Conservation (phyloP, 2,113 vertebrate species). For the Sphaerodactylus townsendi region DNA sequence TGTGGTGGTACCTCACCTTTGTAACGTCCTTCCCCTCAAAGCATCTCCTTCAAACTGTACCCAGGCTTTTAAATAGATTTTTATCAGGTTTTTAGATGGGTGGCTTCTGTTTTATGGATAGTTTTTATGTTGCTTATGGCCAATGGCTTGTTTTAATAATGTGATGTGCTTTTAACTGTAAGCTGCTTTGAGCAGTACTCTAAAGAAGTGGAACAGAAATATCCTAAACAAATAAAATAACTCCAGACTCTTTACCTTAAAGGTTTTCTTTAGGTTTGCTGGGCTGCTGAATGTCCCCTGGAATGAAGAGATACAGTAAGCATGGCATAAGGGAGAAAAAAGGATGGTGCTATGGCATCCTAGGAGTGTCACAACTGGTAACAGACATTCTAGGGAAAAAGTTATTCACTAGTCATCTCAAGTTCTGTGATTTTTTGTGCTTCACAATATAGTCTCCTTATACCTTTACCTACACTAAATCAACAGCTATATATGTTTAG, state of each 20-base stretch:
- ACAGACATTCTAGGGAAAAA: neutral
- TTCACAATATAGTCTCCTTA: neutral
- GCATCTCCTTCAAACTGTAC: too few relatives aligned
- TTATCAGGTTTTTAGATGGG: too few relatives aligned
- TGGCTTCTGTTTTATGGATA: too few relatives aligned
- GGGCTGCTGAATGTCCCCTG: constrained; percentile 95
- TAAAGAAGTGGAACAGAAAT: too few relatives aligned
- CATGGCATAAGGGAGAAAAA: neutral
- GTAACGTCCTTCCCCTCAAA: too few relatives aligned
- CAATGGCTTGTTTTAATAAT: too few relatives aligned
- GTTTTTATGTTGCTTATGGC: too few relatives aligned
- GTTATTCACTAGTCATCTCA: neutral
- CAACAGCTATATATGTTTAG: neutral
- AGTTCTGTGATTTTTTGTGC: neutral
- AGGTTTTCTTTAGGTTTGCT: constrained; percentile 90
- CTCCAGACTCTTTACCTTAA: constrained; percentile 80
- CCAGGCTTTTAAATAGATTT: too few relatives aligned
- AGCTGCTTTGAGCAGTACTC: too few relatives aligned
- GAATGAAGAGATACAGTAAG: constrained; percentile 30
- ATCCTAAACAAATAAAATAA: neutral
- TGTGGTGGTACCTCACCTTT: too few relatives aligned
- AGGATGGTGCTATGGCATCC: too few relatives aligned
- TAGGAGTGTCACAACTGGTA: neutral
- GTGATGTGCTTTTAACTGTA: too few relatives aligned
- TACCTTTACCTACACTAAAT: neutral